phyloP scores from a whole-genome alignment of 1,140 invertebrate genomes.

The Paracyclopina nana region DNA sequence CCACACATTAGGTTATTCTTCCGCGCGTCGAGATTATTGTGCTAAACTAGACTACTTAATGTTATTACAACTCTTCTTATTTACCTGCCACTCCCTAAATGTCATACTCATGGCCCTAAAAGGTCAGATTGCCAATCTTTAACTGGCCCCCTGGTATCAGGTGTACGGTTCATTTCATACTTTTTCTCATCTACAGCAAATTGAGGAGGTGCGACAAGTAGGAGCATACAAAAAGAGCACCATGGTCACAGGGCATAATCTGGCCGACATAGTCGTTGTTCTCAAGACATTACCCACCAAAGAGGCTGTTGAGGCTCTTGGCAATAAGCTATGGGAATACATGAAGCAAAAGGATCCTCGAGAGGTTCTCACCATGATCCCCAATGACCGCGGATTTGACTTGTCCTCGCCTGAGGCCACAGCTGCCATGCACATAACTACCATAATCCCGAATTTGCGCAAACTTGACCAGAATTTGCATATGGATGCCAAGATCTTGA shows the following conservation, averaged over 20 bases:
- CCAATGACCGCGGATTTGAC: slow-evolving; percentile 58
- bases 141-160: too few relatives aligned
- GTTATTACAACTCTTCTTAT: too few relatives aligned
- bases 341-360: slow-evolving; percentile 38
- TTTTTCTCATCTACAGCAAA: slow-evolving; percentile 42
- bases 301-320: slow-evolving; percentile 75
- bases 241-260: slow-evolving; percentile 81
- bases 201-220: slow-evolving; percentile 85
- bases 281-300: slow-evolving; percentile 92
- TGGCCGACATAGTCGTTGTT: slow-evolving; percentile 91
- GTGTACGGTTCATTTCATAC: too few relatives aligned
- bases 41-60: too few relatives aligned
- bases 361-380: slow-evolving; percentile 25
- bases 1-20: too few relatives aligned
- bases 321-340: slow-evolving; percentile 67
- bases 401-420: slow-evolving; percentile 51
- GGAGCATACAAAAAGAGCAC: slow-evolving; percentile 96
- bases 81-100: too few relatives aligned
- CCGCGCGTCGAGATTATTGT: too few relatives aligned
- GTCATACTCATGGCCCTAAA: too few relatives aligned
- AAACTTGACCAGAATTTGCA: slow-evolving; percentile 82
- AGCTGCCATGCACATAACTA: slow-evolving; percentile 47
- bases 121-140: too few relatives aligned
- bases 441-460: slow-evolving; percentile 72
- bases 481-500: slow-evolving; percentile 61